phyloP scores from a whole-genome alignment of 1,140 invertebrate genomes.

The Battus philenor region DNA sequence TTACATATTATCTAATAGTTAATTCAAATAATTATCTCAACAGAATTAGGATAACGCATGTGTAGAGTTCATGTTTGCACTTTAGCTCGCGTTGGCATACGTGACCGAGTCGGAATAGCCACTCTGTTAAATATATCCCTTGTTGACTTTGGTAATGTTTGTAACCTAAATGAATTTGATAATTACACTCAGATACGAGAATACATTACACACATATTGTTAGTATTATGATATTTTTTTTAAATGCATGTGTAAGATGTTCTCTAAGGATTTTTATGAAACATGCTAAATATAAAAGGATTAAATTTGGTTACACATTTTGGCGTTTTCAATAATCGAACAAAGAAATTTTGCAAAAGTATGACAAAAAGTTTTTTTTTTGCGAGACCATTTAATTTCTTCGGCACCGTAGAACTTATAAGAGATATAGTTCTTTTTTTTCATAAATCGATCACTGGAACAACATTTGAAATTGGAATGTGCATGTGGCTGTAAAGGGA shows the following conservation, averaged over 20 bases:
- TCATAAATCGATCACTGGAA: conserved; percentile 43
- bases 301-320: conserved; percentile 41
- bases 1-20: too few species aligned
- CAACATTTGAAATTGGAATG: conserved; percentile 53
- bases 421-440: conserved; percentile 45
- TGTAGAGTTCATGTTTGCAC: not conserved
- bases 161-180: conserved; percentile 30
- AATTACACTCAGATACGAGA: conserved; percentile 14
- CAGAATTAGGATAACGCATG: not conserved
- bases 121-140: conserved; percentile 2
- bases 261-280: conserved; percentile 17
- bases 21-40: too few species aligned
- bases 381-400: conserved; percentile 12
- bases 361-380: conserved; percentile 8
- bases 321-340: conserved; percentile 32
- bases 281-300: conserved; percentile 41
- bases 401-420: conserved; percentile 1
- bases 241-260: conserved; percentile 14
- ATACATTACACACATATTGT: conserved; percentile 12
- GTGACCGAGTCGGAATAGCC: conserved; percentile 10
- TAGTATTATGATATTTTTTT: conserved; percentile 24
- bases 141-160: conserved; percentile 24
- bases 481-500: conserved; percentile 63
- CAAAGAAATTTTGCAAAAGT: conserved; percentile 33
- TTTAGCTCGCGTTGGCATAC: not conserved